phyloP scores from a whole-genome alignment of 2,797 vertebrate species.

The Danio aesculapii region DNA sequence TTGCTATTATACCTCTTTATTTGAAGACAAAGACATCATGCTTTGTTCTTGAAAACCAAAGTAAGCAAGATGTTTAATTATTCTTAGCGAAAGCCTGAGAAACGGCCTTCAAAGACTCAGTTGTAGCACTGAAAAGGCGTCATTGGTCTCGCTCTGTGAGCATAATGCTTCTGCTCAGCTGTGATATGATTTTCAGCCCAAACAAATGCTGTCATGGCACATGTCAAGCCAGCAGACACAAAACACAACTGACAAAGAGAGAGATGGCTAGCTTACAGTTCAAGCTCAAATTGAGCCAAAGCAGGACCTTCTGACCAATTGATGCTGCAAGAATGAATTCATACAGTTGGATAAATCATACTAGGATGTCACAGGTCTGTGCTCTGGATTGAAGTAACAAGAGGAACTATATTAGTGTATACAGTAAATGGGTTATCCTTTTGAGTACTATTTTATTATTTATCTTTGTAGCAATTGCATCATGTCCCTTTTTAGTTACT shows the following conservation, averaged over 20 bases:
- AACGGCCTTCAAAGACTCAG: neutral
- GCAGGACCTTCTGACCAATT: constrained; percentile 14
- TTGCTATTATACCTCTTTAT: neutral
- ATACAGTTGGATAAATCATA: constrained; percentile 17
- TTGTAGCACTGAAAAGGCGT: constrained; percentile 6
- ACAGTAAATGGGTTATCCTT: neutral
- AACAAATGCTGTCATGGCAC: constrained; percentile 68
- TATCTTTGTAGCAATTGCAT: neutral
- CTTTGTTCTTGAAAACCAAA: neutral
- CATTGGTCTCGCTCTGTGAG: constrained; percentile 32
- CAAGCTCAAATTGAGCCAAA: neutral
- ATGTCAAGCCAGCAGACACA: constrained; percentile 60
- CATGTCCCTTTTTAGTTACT: neutral
- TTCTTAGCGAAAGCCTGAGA: neutral
- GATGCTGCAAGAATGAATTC: constrained; percentile 14
- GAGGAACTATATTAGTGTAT: neutral
- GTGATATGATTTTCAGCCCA: constrained; percentile 66
- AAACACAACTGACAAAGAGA: neutral
- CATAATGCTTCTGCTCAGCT: constrained; percentile 52
- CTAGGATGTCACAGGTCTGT: neutral
- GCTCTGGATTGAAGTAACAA: neutral
- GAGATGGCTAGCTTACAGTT: neutral
- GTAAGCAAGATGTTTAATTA: constrained; percentile 1
- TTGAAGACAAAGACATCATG: neutral
- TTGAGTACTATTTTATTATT: neutral